These are phyloP conservation scores for Porphyrio hochstetteri DNA, from an alignment of 2,113 vertebrate species.

Conservation along the genomic window DNA sequence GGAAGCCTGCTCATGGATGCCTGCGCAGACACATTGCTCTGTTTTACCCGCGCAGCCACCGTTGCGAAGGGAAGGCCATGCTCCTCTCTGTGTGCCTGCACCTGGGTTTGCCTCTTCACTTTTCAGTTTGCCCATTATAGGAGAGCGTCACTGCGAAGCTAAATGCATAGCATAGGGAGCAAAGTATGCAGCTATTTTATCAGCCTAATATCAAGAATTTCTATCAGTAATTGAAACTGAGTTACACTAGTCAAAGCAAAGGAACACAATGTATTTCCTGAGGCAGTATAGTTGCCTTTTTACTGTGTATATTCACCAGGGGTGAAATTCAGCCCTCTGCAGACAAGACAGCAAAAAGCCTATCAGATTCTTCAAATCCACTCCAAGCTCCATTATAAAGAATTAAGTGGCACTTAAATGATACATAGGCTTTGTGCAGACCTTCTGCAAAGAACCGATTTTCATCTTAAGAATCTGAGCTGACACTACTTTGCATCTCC, in stretches of 20 bases:
- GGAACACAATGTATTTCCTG: neutral
- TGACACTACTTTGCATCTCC: neutral
- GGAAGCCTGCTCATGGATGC: no score
- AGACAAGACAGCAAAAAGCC: conserved; percentile 39
- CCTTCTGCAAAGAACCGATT: neutral
- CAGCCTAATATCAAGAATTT: neutral
- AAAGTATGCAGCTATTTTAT: neutral
- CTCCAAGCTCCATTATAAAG: conserved; percentile 8
- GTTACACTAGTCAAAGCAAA: neutral
- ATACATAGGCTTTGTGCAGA: conserved; percentile 2
- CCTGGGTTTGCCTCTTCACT: neutral
- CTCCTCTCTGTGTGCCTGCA: neutral
- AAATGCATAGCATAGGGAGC: neutral
- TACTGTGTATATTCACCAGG: neutral
- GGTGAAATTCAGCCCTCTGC: conserved; percentile 28
- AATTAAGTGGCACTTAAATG: conserved; percentile 52
- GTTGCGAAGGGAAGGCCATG: neutral
- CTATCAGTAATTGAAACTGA: conserved; percentile 34
- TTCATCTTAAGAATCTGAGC: conserved; percentile 7
- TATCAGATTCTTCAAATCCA: conserved; percentile 15
- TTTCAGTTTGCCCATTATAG: neutral
- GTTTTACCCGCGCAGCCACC: neutral
- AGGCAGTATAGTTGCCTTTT: conserved; percentile 30
- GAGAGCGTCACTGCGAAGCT: neutral
- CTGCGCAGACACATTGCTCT: no score